Evolutionary conservation across 1,140 invertebrate genomes (phyloP).

Genomic region (Neodiprion fabricii): DNA sequence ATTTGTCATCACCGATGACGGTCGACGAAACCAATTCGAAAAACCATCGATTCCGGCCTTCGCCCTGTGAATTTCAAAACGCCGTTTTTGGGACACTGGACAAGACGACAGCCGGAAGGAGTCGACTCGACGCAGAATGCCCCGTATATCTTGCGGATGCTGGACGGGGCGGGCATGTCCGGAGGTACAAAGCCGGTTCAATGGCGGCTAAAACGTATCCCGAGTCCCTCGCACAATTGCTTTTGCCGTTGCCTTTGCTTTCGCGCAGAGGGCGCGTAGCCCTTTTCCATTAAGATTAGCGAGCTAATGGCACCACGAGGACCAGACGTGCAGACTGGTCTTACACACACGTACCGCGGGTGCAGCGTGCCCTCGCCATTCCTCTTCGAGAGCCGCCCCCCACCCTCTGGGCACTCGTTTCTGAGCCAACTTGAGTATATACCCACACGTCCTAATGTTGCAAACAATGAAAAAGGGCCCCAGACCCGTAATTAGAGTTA

Average conservation of each 20-base stretch:
- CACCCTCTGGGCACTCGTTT: background rate
- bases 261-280: conserved; percentile 22
- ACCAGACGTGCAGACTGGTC: conserved; percentile 11
- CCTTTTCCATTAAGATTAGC: conserved; percentile 47
- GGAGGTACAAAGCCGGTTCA: conserved; percentile 8
- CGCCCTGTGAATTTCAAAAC: background rate
- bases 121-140: background rate
- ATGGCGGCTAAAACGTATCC: conserved; percentile 38
- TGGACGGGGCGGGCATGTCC: background rate
- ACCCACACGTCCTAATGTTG: background rate
- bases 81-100: background rate
- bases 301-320: conserved; percentile 38
- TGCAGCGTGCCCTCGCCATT: no score
- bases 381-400: no score
- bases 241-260: conserved; percentile 28
- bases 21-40: background rate
- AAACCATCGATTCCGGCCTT: background rate
- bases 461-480: conserved; percentile 1
- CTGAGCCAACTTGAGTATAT: background rate
- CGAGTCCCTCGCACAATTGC: conserved; percentile 26
- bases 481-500: background rate
- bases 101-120: no score
- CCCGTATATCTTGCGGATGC: background rate
- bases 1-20: no score
- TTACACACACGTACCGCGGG: no score